phyloP scores from a whole-genome alignment of 1,140 invertebrate species.

The Capitella teleta region DNA sequence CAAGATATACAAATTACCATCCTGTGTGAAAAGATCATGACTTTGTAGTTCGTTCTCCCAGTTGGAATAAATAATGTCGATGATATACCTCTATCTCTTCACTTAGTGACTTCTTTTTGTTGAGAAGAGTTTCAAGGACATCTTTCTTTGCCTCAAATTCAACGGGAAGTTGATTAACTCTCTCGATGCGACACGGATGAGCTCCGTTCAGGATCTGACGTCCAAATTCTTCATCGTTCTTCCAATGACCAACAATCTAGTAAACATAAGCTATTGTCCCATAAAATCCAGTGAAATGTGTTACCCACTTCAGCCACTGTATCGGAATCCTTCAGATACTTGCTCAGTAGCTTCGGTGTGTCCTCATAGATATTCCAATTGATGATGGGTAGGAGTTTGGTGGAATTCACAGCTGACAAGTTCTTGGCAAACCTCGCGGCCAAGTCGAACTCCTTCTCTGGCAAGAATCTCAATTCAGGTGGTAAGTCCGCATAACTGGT shows the following conservation, averaged over 20 bases:
- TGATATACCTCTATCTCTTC: constrained; percentile 1
- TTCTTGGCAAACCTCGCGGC: too few relatives aligned
- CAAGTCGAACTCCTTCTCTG: too few relatives aligned
- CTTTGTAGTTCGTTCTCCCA: too few relatives aligned
- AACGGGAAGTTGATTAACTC: neutral
- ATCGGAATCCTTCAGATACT: too few relatives aligned
- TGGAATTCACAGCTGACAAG: too few relatives aligned
- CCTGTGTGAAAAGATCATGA: neutral
- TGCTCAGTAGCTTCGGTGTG: too few relatives aligned
- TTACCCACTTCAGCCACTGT: too few relatives aligned
- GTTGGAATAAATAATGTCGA: too few relatives aligned
- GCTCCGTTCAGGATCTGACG: constrained; percentile 5
- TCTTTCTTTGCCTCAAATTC: neutral
- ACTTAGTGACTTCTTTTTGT: neutral
- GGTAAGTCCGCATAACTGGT: too few relatives aligned
- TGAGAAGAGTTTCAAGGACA: neutral
- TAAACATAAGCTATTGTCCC: neutral
- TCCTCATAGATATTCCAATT: too few relatives aligned
- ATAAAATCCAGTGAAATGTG: neutral
- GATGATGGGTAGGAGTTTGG: too few relatives aligned
- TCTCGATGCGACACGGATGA: neutral
- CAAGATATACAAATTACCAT: neutral
- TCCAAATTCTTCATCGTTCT: constrained; percentile 5
- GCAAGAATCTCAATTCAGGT: too few relatives aligned
- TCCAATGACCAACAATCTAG: neutral